phyloP scores from a whole-genome alignment of 2,797 vertebrate genomes.

The Scolopax rusticola region DNA sequence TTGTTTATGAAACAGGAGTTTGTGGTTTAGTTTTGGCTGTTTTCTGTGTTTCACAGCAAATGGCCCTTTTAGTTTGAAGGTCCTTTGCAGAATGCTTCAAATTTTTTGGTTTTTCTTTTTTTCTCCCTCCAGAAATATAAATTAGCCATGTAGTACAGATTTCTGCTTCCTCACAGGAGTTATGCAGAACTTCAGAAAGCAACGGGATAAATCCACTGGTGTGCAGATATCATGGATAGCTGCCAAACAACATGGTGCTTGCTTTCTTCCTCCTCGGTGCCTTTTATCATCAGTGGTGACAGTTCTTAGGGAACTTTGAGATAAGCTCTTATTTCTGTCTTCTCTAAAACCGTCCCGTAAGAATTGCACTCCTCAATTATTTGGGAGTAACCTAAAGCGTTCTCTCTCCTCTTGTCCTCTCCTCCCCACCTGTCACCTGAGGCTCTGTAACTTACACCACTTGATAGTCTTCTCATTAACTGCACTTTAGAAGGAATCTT shows the following conservation, averaged over 20 bases:
- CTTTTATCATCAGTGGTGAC: not conserved
- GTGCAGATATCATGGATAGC: not conserved
- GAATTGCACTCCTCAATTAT: not conserved
- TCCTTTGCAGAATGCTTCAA: constrained; percentile 23
- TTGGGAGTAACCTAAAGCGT: not conserved
- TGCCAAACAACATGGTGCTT: not conserved
- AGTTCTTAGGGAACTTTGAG: not conserved
- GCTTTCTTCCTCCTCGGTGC: not conserved
- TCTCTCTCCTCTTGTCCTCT: not conserved
- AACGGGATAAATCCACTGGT: not conserved
- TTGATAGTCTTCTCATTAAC: not conserved
- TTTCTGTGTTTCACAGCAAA: constrained; percentile 44
- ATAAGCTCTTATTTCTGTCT: not conserved
- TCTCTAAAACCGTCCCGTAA: not conserved
- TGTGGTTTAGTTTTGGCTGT: constrained; percentile 49
- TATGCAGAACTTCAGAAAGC: not conserved
- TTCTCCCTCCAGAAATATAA: constrained; percentile 1
- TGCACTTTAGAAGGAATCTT: not conserved
- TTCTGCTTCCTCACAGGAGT: not conserved
- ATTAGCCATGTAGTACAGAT: not conserved
- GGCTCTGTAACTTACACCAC: rapidly evolving
- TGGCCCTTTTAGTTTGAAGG: constrained; percentile 27
- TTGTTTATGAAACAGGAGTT: constrained; percentile 59
- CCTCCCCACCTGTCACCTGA: not conserved
- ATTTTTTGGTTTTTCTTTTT: not conserved